Base-by-base conservation (phyloP, 2,113 vertebrate genomes). In the Megalops atlanticus region DNA sequence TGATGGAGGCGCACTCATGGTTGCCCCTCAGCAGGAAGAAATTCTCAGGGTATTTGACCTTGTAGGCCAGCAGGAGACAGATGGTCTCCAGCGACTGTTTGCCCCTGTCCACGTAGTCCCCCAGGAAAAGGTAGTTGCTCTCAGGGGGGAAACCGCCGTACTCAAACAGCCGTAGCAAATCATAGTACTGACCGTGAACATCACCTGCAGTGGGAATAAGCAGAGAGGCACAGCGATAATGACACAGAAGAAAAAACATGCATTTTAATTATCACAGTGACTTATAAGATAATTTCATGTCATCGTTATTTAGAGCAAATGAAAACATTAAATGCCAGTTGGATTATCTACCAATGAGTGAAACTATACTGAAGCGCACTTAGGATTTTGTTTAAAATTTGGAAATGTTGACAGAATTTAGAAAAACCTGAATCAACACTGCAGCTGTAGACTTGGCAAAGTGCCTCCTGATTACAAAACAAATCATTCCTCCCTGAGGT, bases 131-230 rank as follows among this genome's bases (percentile, higher is more conserved):
- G 92, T 98, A 98, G 90, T 98, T 99, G 89, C 97, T 98, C 91
- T 99, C 97, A 0, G 97, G 97, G 14, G 97, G 97, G 81, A 99
- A 98, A 41, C 97, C 97, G 0, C 97, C 97, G 0, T 99, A 98
- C 87, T 98, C 97, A 0, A 99, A 99, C 2, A 99, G 94, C 71
- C 97, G 88, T 72, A 99, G 93, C 8, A 98, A 91, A 71, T 99
- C 97, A 11, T 99, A 99, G 92, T 99, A 99, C 89, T 99, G 97
- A 80, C 97, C 97, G 1, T 98, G 97, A 83, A 98, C 97, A 54
- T 99, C 97, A 11, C 97, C 97, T 99, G 90, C 33, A 89, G 80
- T 31, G 84, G 81, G 77, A 83, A 87, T 35, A 88, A 58, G 10
- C 52, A 39, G 31, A 78, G 27, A 64, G 24, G 24, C 1, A n/a